These are phyloP conservation scores for Pluvianellus socialis DNA, from an alignment of 2,113 vertebrate species.

Conservation along the genomic window DNA sequence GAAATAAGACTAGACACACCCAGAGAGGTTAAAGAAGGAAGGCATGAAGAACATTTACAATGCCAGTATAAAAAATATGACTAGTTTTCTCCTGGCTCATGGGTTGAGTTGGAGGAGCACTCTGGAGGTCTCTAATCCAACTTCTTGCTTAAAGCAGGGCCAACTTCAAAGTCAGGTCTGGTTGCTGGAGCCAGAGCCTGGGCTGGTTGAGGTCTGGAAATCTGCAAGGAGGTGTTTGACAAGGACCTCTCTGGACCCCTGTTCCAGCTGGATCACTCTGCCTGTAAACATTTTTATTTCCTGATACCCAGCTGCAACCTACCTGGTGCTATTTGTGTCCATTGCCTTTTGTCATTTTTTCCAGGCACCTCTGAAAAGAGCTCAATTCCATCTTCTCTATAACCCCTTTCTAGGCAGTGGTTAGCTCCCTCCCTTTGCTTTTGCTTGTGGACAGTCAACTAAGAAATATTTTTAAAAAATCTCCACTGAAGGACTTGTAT, in stretches of 20 bases:
- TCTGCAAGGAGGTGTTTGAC: not conserved
- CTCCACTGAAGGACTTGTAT: not conserved
- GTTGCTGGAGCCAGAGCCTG: not conserved
- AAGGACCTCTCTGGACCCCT: not conserved
- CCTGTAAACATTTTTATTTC: not conserved
- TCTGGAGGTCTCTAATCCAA: not conserved
- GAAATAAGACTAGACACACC: not conserved
- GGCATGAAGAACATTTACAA: not conserved
- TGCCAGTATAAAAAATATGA: not conserved
- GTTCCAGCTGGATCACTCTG: not conserved
- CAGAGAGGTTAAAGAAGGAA: not conserved
- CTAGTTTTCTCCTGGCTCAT: not conserved
- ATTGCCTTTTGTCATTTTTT: not conserved
- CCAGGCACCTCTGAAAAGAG: not conserved
- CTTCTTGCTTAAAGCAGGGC: not conserved
- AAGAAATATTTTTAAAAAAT: not conserved
- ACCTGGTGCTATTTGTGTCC: not conserved
- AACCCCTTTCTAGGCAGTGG: not conserved
- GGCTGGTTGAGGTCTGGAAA: not conserved
- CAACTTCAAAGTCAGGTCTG: not conserved
- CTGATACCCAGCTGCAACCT: not conserved
- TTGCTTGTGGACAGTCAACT: not conserved
- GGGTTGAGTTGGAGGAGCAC: not conserved
- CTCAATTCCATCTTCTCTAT: not conserved
- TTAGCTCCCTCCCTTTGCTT: not conserved